Evolutionary conservation across 2,797 vertebrate genomes (phyloP).

Genomic region (Mormyrus hasselquistii): DNA sequence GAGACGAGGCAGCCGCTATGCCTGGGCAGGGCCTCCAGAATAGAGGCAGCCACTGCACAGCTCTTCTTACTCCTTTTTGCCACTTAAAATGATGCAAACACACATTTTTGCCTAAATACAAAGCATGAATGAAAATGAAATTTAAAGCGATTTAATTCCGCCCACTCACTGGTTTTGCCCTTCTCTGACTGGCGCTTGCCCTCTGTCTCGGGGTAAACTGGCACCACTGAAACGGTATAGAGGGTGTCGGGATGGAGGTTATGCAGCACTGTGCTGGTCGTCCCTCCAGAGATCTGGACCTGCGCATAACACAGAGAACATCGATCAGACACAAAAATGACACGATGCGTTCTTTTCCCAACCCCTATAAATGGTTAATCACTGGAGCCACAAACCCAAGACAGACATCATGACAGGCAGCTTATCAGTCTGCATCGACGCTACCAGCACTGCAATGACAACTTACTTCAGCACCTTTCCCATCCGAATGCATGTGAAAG

Average conservation of each 20-base stretch:
- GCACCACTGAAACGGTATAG: constrained; percentile 80
- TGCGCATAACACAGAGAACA: constrained; percentile 42
- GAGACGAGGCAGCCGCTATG: background rate
- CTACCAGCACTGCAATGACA: background rate
- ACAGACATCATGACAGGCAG: background rate
- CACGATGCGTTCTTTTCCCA: background rate
- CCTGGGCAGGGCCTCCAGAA: too few species aligned
- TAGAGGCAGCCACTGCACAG: background rate
- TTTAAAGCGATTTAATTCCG: background rate
- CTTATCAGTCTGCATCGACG: background rate
- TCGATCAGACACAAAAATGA: background rate
- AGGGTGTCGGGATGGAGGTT: constrained; percentile 76
- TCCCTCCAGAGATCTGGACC: constrained; percentile 74
- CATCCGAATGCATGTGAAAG: background rate
- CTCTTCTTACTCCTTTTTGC: background rate
- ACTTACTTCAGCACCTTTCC: constrained; percentile 4
- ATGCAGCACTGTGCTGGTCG: constrained; percentile 77
- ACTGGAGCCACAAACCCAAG: background rate
- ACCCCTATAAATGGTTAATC: background rate
- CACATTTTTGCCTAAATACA: background rate
- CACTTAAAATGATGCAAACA: background rate
- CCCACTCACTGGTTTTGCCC: constrained; percentile 54
- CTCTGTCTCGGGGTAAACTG: constrained; percentile 76
- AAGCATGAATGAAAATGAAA: constrained; percentile 20
- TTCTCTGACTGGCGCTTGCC: constrained; percentile 74